A percentile compares a stretch with the other conserved stretches of the same genome.
phyloP scores from a whole-genome alignment of 2,113 vertebrate species.

The Rattus norvegicus region GRCr8 NC_086025.1:116394501-116395000 shows the following conservation, averaged over 20 bases:
- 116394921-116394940: rapidly evolving
- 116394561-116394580: not conserved
- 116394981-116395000: not conserved
- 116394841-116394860: not conserved
- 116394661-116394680: not conserved
- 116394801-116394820: not conserved
- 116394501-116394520: not conserved
- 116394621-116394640: not conserved
- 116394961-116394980: not conserved
- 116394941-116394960: rapidly evolving
- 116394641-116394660: not conserved
- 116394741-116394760: not conserved
- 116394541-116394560: not conserved
- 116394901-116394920: not conserved
- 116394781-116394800: not conserved
- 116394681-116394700: not conserved
- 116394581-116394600: not conserved
- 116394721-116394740: not conserved
- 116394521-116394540: not conserved
- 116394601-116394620: too few species aligned
- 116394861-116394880: not conserved
- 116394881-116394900: not conserved
- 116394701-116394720: not conserved
- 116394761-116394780: not conserved
- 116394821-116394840: not conserved